Evolutionary conservation across 2,113 vertebrate genomes (phyloP).

Genomic region (Chiloscyllium plagiosum): DNA sequence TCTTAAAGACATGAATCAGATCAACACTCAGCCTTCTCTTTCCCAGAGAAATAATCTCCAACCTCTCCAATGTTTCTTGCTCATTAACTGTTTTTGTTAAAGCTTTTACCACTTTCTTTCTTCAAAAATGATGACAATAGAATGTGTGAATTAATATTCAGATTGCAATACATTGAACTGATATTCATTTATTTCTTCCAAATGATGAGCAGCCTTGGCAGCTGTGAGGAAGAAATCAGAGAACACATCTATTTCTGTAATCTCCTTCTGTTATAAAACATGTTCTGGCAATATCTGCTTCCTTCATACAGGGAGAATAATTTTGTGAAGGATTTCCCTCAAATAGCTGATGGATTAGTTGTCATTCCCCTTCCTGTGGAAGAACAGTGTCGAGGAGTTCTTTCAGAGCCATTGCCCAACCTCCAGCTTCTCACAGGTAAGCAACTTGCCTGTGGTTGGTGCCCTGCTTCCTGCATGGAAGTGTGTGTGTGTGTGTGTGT

Average conservation of each 20-base stretch:
- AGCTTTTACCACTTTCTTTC: neutral
- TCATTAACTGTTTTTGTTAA: neutral
- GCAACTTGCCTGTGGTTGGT: constrained; percentile 1
- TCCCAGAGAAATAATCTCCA: neutral
- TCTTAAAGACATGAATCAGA: too few species aligned
- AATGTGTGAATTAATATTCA: neutral
- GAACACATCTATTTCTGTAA: neutral
- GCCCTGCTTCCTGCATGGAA: neutral
- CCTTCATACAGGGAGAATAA: constrained; percentile 81
- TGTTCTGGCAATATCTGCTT: neutral
- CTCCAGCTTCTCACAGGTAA: constrained; percentile 85
- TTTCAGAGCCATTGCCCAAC: constrained; percentile 87
- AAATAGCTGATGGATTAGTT: constrained; percentile 86
- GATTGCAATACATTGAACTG: neutral
- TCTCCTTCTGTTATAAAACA: neutral
- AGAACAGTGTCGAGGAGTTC: constrained; percentile 87
- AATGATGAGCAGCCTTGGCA: neutral
- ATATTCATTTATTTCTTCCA: neutral
- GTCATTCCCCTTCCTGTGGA: constrained; percentile 92
- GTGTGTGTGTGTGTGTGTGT: neutral
- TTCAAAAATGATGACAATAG: neutral
- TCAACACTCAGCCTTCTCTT: neutral
- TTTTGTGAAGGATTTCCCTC: constrained; percentile 96
- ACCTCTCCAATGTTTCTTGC: neutral
- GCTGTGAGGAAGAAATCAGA: neutral